Percentiles rank a stretch among this genome's conserved stretches.
Evolutionary conservation across 2,888 invertebrate species (phyloP).

Genomic region (Sipha maydis): DNA sequence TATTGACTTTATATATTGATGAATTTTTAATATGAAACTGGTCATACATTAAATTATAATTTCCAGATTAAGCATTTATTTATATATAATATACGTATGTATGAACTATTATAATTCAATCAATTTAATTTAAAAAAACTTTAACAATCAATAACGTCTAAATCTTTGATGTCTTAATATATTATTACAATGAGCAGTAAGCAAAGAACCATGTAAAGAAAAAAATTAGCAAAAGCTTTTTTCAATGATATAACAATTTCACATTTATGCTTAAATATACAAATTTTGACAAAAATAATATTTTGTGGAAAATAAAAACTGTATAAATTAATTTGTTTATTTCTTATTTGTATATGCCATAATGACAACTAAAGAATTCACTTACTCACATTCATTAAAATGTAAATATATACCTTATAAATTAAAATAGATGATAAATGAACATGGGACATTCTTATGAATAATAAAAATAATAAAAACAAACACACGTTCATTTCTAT

Average conservation of each 20-base stretch:
- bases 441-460: background rate
- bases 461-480: background rate
- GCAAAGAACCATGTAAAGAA: background rate
- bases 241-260: slow-evolving; percentile 6
- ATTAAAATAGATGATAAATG: background rate
- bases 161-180: background rate
- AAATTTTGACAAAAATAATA: background rate
- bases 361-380: background rate
- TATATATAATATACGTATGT: too few species aligned
- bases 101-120: background rate
- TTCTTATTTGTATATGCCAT: background rate
- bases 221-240: slow-evolving; percentile 3
- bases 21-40: too few species aligned
- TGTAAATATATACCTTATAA: background rate
- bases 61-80: too few species aligned
- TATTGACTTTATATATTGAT: too few species aligned
- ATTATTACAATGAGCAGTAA: background rate
- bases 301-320: background rate
- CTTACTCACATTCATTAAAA: background rate
- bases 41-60: too few species aligned
- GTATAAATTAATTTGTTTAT: background rate
- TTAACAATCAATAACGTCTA: too few species aligned
- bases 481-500: background rate
- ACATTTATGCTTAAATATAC: background rate
- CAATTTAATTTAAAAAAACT: background rate